Conservation (phyloP, 1,140 invertebrate species). For the Arion vulgaris region DNA sequence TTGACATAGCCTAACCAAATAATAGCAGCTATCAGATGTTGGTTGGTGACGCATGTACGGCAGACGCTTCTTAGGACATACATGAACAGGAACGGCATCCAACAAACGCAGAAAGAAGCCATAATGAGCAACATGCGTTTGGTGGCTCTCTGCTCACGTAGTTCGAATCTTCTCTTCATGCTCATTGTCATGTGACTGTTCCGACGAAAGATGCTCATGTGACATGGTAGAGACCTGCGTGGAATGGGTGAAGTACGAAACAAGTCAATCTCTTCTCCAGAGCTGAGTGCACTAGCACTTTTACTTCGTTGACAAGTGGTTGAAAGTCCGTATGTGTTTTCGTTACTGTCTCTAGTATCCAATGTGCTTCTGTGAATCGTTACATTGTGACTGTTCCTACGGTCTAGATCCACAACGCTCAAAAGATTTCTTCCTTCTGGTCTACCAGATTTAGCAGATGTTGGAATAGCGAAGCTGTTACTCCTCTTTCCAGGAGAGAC, state of each 20-base stretch:
- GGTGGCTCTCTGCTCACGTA: constrained; percentile 95
- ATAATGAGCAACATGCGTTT: constrained; percentile 97
- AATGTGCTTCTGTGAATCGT: neutral
- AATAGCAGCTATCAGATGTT: constrained; percentile 62
- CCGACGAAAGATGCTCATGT: constrained; percentile 22
- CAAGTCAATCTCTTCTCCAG: neutral
- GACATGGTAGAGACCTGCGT: constrained; percentile 41
- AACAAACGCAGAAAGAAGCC: constrained; percentile 98
- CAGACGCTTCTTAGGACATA: constrained; percentile 67
- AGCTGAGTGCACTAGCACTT: constrained; percentile 42
- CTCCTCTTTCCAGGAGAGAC: constrained; percentile 12
- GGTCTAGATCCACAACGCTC: neutral
- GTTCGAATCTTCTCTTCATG: constrained; percentile 64
- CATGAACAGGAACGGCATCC: constrained; percentile 97
- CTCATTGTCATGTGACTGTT: constrained; percentile 53
- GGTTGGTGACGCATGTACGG: constrained; percentile 52
- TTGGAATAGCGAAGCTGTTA: constrained; percentile 8
- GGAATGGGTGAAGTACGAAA: constrained; percentile 22
- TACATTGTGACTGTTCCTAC: constrained; percentile 22
- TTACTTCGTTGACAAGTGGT: constrained; percentile 30
- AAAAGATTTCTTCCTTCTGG: neutral
- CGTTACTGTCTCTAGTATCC: neutral
- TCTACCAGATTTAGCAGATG: neutral
- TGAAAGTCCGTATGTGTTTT: neutral
- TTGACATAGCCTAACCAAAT: constrained; percentile 98